Base-by-base conservation (phyloP, 2,113 vertebrate genomes). In the Octodon degus region DNA sequence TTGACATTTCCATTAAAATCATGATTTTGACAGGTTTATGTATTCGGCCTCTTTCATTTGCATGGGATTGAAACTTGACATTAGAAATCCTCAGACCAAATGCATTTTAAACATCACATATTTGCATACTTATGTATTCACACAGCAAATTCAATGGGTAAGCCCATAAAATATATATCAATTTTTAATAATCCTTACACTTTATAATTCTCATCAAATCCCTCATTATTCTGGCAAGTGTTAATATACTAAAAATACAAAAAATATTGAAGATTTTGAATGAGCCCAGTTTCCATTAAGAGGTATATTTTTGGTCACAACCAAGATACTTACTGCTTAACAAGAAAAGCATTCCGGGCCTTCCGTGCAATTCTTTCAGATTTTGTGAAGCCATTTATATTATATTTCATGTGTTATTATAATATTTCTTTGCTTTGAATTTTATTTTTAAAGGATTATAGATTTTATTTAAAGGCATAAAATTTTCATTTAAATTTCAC, bases 1-100 rank as follows among this genome's bases (percentile, higher is more conserved):
- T 95, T 97, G 76, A 94, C 81, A 97, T 98, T 97, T 97, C 92
- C 95, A 96, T 97, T 98, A 97, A 97, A 98, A 96, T 94, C 47
- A 92, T 86, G 50, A 95, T 97, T 98, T 96, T 97, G 90, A 98
- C 85, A 84, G 90, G 58, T 97, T 98, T 98, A 97, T 96, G 96
- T 89, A 97, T 96, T 95, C 86, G 72, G 86, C 70, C 83, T 90
- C 94, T 97, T 97, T 97, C 91, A 98, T 97, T 97, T 98, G 91
- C 90, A 98, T 98, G 86, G 93, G 53, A 92, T 27, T 95, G 90
- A 98, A 98, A 98, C 63, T 86, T 94, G 94, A 97, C 93, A 97
- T 97, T 95, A 97, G 97, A 96, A 87, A 77, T 95, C 91, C 79
- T 97, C 60, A 95, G 86, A 80, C 77, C 47, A 96, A 96, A 97